A percentile compares a stretch with the other conserved stretches of the same genome.
Evolutionary conservation across 2,888 invertebrate species (phyloP).

Genomic region (Caenorhabditis angaria): DNA sequence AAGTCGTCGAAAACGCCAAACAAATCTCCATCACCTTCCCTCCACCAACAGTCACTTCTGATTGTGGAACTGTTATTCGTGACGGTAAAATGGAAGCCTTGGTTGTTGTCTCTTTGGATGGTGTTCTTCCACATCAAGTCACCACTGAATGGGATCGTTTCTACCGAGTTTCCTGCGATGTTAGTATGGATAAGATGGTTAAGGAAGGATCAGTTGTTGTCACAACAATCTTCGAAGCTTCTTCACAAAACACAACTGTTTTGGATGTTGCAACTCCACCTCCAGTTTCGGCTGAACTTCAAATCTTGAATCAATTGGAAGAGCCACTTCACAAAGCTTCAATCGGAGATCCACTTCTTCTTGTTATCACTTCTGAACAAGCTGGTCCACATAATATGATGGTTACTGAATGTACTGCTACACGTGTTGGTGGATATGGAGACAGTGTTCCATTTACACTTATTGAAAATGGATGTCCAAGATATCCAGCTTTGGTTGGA

Average conservation of each 20-base stretch:
- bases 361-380: constrained; percentile 70
- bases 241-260: constrained; percentile 65
- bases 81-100: constrained; percentile 72
- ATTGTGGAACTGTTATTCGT: constrained; percentile 72
- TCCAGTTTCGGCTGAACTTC: constrained; percentile 70
- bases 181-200: constrained; percentile 71
- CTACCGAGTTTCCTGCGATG: constrained; percentile 72
- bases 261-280: constrained; percentile 71
- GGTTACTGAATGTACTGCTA: constrained; percentile 72
- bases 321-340: constrained; percentile 69
- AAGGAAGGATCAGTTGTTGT: constrained; percentile 72
- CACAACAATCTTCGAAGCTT: constrained; percentile 72
- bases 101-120: constrained; percentile 72
- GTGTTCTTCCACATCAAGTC: constrained; percentile 72
- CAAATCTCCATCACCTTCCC: constrained; percentile 73
- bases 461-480: constrained; percentile 70
- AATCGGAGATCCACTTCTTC: constrained; percentile 70
- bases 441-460: constrained; percentile 72
- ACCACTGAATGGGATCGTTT: constrained; percentile 73
- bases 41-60: constrained; percentile 71
- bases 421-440: constrained; percentile 71
- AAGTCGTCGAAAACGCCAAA: constrained; percentile 72
- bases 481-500: constrained; percentile 72
- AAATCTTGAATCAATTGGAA: constrained; percentile 69
- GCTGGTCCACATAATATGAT: constrained; percentile 73